These are phyloP conservation scores for Drosophila yakuba DNA, from an alignment of 1,140 invertebrate species.

Conservation along the genomic window DNA sequence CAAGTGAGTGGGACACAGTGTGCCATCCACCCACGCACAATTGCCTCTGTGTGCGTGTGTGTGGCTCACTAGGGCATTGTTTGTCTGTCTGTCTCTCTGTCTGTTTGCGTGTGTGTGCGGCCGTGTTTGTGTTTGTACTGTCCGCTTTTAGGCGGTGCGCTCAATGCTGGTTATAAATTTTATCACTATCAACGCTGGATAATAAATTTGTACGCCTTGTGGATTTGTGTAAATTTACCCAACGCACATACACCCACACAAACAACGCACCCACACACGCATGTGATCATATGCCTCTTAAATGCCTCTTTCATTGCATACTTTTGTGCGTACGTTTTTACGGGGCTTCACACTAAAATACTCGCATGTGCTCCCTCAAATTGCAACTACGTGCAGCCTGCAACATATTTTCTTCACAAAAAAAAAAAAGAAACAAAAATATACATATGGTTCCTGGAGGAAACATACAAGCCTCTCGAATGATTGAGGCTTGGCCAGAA, in stretches of 20 bases:
- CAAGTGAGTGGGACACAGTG: neutral
- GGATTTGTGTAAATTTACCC: constrained; percentile 73
- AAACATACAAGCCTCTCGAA: constrained; percentile 21
- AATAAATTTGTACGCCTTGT: constrained; percentile 70
- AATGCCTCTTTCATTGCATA: constrained; percentile 61
- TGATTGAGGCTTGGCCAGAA: constrained; percentile 18
- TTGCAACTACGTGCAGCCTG: constrained; percentile 36
- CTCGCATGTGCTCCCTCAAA: constrained; percentile 25
- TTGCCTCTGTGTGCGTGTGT: constrained; percentile 35
- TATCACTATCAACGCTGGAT: constrained; percentile 74
- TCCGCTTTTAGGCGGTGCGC: constrained; percentile 57
- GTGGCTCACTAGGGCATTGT: constrained; percentile 67
- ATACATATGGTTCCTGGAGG: neutral
- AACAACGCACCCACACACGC: constrained; percentile 8
- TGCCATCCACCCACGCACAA: constrained; percentile 33
- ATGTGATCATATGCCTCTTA: constrained; percentile 52
- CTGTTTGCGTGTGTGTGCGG: constrained; percentile 42
- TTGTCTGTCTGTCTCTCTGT: constrained; percentile 26
- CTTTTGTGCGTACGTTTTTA: constrained; percentile 50
- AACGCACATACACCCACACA: constrained; percentile 33
- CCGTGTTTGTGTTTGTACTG: constrained; percentile 44
- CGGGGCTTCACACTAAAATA: constrained; percentile 17
- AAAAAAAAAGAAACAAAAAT: neutral
- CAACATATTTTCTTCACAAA: constrained; percentile 20
- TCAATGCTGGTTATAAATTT: constrained; percentile 75